Evolutionary conservation across 1,140 invertebrate genomes (phyloP), one percentile per base, ranked within the genome.

Genomic region (Stegodyphus mimosarum): DNA sequence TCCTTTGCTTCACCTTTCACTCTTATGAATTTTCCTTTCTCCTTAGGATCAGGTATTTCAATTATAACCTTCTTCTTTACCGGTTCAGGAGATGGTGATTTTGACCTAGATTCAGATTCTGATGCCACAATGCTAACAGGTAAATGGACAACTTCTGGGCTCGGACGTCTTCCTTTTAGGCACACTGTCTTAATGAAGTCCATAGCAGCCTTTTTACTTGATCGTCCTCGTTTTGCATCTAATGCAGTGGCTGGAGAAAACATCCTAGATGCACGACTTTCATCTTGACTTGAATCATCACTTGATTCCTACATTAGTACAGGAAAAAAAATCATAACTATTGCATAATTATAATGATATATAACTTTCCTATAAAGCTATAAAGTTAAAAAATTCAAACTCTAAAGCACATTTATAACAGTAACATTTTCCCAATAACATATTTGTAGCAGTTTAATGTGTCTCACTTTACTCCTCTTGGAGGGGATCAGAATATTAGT

Each of bases 121-220:
- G 72, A 76, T 0, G 50, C 10, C 9, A 49, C 18, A 15, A 76
- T n/a, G 10, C 15, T 7, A 10, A 33, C 11, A 3, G n/a, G 53
- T 50, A 74, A 15, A 66, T 66, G 13, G 50, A 64, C 49, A 17
- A 73, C 6, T 49, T 66, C 71, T 10, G 71, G 72, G 9, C 69
- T 71, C 9, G 83, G 83, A 10, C 75, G 51, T 6, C 83, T 48
- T 7, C 74, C 74, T 49, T 77, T 86, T 6, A 51, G 17, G 52
- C 83, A 86, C 1, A 86, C 83, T 0, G 74, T 86, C 48, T 78
- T 77, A 7, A 86, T 86, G 50, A 86, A 86, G 52, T 86, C 74
- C 83, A 86, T 86, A 11, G 83, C 83, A 63, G 83, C 83, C n/a
- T 86, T 86, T 50, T 86, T 86, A 50, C 74, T 63, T 4, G 83